These are phyloP conservation scores for Siderastrea siderea DNA, from an alignment of 92 coral and sea anemone species.

Conservation along the genomic window DNA sequence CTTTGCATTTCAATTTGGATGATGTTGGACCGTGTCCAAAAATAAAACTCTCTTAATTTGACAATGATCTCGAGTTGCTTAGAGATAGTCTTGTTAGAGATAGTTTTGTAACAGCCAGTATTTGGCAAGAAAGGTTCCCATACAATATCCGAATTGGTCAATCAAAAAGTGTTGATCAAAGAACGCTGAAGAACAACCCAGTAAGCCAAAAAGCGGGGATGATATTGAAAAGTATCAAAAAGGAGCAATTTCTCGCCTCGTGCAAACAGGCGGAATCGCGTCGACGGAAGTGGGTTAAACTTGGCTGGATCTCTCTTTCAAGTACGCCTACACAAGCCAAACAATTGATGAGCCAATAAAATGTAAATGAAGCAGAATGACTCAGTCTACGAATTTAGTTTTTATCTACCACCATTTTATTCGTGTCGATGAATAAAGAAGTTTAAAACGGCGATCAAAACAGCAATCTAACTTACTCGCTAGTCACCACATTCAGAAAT, in stretches of 20 bases:
- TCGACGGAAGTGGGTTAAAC: conserved; percentile 7
- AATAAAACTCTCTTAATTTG: not conserved
- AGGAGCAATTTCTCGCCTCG: not conserved
- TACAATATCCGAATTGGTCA: not conserved
- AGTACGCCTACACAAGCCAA: conserved; percentile 5
- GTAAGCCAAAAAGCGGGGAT: not conserved
- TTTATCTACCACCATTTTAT: conserved; percentile 13
- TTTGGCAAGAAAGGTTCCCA: not conserved
- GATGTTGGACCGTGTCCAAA: conserved; percentile 5
- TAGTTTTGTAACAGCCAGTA: not conserved
- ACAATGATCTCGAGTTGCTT: conserved; percentile 21
- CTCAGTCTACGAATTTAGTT: not conserved
- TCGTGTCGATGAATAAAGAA: conserved; percentile 26
- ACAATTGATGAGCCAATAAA: conserved; percentile 24
- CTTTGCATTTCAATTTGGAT: not conserved
- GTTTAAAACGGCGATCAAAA: not conserved
- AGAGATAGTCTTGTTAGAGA: not conserved
- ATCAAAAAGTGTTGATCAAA: not conserved
- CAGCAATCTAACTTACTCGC: not conserved
- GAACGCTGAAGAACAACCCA: too few relatives aligned
- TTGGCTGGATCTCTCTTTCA: not conserved
- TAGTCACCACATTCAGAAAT: too few relatives aligned
- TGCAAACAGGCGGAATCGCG: not conserved
- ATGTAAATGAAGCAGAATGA: conserved; percentile 30
- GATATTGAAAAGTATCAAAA: not conserved